Conservation (phyloP, 35 echinoderm and acorn worm genomes). For the Anneissia japonica region DNA sequence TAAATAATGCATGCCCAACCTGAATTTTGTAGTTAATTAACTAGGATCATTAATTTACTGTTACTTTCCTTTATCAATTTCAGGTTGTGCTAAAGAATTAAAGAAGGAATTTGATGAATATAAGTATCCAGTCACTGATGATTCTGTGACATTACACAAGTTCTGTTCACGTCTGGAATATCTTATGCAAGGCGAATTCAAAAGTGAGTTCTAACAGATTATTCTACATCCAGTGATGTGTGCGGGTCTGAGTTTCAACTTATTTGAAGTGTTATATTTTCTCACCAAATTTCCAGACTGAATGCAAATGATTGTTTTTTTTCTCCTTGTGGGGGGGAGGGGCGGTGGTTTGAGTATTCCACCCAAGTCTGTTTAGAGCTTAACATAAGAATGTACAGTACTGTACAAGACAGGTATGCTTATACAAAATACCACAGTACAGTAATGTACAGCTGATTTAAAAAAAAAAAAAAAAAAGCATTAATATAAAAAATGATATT, state of each 20-base stretch:
- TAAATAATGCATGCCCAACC: background rate
- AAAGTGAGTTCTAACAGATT: conserved; percentile 67
- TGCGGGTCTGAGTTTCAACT: too few relatives aligned
- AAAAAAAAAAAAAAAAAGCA: too few relatives aligned
- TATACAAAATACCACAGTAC: too few relatives aligned
- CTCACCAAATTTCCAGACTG: too few relatives aligned
- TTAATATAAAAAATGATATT: too few relatives aligned
- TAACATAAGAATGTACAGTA: too few relatives aligned
- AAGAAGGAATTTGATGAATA: conserved; percentile 64
- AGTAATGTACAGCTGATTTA: too few relatives aligned
- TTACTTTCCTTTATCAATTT: conserved; percentile 9
- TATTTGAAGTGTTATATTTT: too few relatives aligned
- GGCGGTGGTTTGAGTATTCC: background rate
- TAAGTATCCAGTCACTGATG: conserved; percentile 69
- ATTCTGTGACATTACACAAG: conserved; percentile 71
- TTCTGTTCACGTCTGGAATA: conserved; percentile 95
- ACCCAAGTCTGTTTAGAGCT: background rate
- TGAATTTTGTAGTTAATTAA: background rate
- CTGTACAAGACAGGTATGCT: too few relatives aligned
- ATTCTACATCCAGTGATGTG: too few relatives aligned
- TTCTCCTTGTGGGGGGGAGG: too few relatives aligned
- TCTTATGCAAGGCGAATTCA: conserved; percentile 87
- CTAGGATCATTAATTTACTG: background rate
- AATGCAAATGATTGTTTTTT: too few relatives aligned
- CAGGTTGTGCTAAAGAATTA: conserved; percentile 68